Evolutionary conservation across 2,888 invertebrate species (phyloP), one percentile per base, ranked within the genome.

Genomic region (Serrognathus titanus): DNA sequence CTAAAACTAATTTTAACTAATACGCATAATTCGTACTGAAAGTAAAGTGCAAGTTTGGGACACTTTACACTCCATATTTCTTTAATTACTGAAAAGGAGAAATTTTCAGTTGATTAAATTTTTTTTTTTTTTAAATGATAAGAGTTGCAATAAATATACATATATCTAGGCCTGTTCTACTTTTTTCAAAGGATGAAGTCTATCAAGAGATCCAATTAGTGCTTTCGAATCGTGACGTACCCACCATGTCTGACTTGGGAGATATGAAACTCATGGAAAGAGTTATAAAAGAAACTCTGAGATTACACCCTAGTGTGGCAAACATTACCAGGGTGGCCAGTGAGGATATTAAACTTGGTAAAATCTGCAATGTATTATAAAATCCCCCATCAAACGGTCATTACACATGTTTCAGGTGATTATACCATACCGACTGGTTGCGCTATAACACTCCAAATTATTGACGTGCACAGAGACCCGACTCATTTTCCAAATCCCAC

Each of bases 301-400:
- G 88, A 47, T 71, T 88, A 6, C 86, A 83, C 62, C 88, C 89
- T 1, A 86, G 86, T 63, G 86, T 88, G 2, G 85, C 84, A 35
- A 81, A 86, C 64, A 82, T 89, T 65, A 82, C 83, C 1, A 81
- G 89, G 54, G 77, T 74, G 43, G 67, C 87, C 39, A 77, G 77
- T 0, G 83, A 85, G 69, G 81, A 83, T 61, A 76, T 85, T 7
- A 73, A 76, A 57, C 75, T 87, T 61, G 84, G 86, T 85, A 16
- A 6, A 45, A 31, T 31, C 24, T 11, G 35, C n/a, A n/a, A n/a
- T 4, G 6, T 3, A 31, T 7, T 6, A 6, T 31, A 31, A 31
- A 31, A 31, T 31, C 24, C 16, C 16, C 2, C 16, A 16, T 16
- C 2, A 16, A 16, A 3, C 7, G 24, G 3, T 37, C 36, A 36